Percentiles rank a stretch among this genome's conserved stretches.
Conservation (phyloP, 2,113 vertebrate genomes). For the Mesitornis unicolor region DNA sequence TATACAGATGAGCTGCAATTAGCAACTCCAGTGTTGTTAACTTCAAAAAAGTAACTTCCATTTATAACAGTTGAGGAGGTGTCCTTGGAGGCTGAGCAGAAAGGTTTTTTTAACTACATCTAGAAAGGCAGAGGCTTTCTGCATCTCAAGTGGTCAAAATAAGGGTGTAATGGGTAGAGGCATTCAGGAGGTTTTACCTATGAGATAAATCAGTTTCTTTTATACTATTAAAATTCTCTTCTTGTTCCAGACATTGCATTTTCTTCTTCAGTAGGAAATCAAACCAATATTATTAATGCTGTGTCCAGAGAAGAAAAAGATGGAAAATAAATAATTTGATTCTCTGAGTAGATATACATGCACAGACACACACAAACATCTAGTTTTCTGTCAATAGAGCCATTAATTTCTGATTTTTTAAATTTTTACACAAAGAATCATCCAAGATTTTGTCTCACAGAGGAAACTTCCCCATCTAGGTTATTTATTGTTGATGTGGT, state of each 20-base stretch:
- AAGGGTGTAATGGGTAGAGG: neutral
- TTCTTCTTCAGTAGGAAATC: neutral
- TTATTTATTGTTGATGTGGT: neutral
- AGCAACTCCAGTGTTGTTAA: neutral
- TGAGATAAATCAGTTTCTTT: neutral
- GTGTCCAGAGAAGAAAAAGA: neutral
- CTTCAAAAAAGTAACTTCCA: neutral
- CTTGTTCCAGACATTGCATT: neutral
- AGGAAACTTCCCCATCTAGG: neutral
- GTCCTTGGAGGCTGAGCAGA: neutral
- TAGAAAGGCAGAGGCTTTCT: neutral
- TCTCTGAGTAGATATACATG: neutral
- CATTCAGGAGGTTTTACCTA: neutral
- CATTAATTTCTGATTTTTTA: neutral
- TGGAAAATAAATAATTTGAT: neutral
- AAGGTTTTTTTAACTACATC: neutral
- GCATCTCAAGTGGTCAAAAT: neutral
- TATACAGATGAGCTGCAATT: neutral
- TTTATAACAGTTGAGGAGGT: neutral
- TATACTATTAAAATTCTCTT: neutral
- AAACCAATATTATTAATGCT: neutral
- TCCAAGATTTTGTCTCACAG: neutral
- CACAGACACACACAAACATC: neutral
- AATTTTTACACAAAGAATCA: neutral
- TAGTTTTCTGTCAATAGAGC: neutral